Evolutionary conservation across 2,888 invertebrate species (phyloP).

Genomic region (Rosalia funebris): DNA sequence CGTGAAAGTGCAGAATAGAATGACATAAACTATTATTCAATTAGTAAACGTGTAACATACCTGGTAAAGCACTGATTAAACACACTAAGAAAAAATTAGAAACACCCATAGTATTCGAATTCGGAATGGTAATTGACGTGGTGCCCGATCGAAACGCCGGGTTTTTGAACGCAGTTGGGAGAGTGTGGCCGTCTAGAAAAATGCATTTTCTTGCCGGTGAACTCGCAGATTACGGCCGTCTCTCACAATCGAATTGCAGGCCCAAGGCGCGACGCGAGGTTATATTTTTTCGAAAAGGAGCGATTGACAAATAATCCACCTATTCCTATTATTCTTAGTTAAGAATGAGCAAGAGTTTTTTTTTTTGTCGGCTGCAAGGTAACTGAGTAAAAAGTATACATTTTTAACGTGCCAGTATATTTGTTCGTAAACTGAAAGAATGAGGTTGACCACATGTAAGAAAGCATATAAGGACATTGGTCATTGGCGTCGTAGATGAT

Average conservation of each 20-base stretch:
- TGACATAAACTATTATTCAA: constrained; percentile 10
- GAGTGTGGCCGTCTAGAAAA: constrained; percentile 1
- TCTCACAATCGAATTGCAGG: no score
- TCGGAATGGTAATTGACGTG: constrained; percentile 9
- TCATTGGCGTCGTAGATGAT: no score
- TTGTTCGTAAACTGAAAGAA: no score
- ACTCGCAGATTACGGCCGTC: not conserved
- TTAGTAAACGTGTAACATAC: constrained; percentile 46
- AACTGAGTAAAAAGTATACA: no score
- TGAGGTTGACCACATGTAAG: no score
- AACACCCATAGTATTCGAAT: constrained; percentile 47
- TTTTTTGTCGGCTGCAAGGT: not conserved
- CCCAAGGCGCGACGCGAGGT: not conserved
- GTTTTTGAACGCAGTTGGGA: constrained; percentile 4
- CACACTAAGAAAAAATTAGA: constrained; percentile 56
- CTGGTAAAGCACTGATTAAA: constrained; percentile 54
- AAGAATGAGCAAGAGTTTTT: not conserved
- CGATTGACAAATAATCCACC: not conserved
- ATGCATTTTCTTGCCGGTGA: constrained; percentile 6
- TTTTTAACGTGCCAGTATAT: no score
- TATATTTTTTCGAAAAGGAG: not conserved
- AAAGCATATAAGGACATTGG: no score
- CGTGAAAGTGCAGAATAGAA: constrained; percentile 11
- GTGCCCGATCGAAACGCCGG: not conserved
- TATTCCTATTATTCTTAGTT: not conserved